These are phyloP conservation scores for Archocentrus centrarchus DNA, from an alignment of 2,113 vertebrate species.

Conservation along the genomic window DNA sequence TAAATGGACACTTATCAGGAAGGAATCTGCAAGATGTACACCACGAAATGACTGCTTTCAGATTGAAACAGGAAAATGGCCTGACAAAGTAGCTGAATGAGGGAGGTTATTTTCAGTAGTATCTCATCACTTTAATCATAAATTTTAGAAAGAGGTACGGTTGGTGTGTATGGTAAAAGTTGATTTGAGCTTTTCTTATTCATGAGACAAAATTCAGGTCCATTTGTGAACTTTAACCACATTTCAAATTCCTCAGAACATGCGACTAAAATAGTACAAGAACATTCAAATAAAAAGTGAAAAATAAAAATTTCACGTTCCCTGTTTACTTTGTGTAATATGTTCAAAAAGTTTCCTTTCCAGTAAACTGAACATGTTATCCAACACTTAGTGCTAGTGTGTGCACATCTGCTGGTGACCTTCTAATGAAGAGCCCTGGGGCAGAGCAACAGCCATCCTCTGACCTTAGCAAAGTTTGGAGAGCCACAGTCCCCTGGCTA, in stretches of 20 bases:
- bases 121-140: too few species aligned
- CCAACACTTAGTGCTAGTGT: background rate
- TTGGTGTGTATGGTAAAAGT: background rate
- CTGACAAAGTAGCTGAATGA: too few species aligned
- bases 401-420: slow-evolving; percentile 47
- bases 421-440: slow-evolving; percentile 57
- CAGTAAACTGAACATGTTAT: background rate
- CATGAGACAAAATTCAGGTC: background rate
- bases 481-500: slow-evolving; percentile 24
- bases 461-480: slow-evolving; percentile 63
- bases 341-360: background rate
- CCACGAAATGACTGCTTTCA: too few species aligned
- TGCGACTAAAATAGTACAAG: rapidly evolving
- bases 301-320: background rate
- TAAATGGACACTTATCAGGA: too few species aligned
- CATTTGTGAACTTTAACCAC: background rate
- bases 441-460: slow-evolving; percentile 54
- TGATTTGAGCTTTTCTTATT: background rate
- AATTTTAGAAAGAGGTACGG: too few species aligned
- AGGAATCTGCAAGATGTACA: too few species aligned
- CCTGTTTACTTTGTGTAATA: background rate
- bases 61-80: too few species aligned
- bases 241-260: background rate
- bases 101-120: too few species aligned
- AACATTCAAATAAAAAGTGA: background rate